Conservation (phyloP, 2,888 invertebrate genomes). For the Drosophila merina region DNA sequence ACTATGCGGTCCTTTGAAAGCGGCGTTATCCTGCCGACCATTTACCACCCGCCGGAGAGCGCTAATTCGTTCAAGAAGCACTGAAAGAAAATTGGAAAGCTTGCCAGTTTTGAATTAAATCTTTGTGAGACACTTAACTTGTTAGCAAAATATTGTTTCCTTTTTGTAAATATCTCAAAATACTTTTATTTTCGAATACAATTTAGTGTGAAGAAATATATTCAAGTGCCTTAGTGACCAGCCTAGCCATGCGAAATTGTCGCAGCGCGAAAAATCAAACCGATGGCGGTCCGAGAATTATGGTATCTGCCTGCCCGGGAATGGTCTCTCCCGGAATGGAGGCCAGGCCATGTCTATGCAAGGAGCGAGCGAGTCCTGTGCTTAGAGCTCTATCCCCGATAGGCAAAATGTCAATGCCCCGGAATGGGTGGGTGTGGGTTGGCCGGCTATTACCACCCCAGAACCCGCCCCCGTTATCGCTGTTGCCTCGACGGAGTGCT, state of each 20-base stretch:
- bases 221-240: conserved; percentile 21
- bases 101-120: background rate
- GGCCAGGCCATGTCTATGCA: conserved; percentile 1
- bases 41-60: conserved; percentile 25
- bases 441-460: conserved; percentile 53
- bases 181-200: background rate
- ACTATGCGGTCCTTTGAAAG: conserved; percentile 45
- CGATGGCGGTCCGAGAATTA: conserved; percentile 57
- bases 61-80: conserved; percentile 46
- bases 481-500: conserved; percentile 42
- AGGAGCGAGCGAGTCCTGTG: conserved; percentile 5
- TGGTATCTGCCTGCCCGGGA: conserved; percentile 26
- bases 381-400: conserved; percentile 36
- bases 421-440: conserved; percentile 24
- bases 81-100: conserved; percentile 14
- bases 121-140: background rate
- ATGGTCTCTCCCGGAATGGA: conserved; percentile 3
- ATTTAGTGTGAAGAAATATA: background rate
- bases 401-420: conserved; percentile 74
- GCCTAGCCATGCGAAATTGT: conserved; percentile 38
- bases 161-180: background rate
- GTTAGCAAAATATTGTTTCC: background rate
- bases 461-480: conserved; percentile 43
- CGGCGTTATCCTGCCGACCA: conserved; percentile 41
- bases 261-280: conserved; percentile 72